Base-by-base conservation (phyloP, 2,888 invertebrate species). In the Mellilla xanthometata region DNA sequence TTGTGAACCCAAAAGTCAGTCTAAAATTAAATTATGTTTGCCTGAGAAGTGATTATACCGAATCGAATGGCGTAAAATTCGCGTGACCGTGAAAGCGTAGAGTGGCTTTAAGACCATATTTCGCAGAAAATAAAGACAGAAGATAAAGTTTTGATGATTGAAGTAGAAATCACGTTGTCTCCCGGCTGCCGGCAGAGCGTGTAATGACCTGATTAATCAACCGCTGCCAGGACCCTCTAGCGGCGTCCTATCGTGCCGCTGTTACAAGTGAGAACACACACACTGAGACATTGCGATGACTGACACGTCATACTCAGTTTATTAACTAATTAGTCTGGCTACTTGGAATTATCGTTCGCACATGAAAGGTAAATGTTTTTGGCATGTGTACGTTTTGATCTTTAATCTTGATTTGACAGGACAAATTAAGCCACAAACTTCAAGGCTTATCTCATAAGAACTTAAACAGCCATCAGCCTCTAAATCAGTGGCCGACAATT, bases 141-240 rank as follows among this genome's bases (percentile, higher is more conserved):
- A 19, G 15, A 19, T 19, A 6, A 5, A 19, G 11, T 19, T 19
- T 19, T 3, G 15, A 5, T 5, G 6, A 19, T 3, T 19, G 6
- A 19, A 19, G 6, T 19, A 19, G 15, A 19, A 19, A 19, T 5
- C 4, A 19, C 6, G 7, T n/a, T 5, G 24, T 24, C 24, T 24
- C 24, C 32, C 22, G 24, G 9, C 15, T 39, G 2, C 3, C 4
- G 6, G 6, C 9, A 28, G 28, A 11, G 11, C 15, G 5, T 10
- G 11, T 32, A 22, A 15, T 32, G 32, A 22, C 19, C 11, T 22
- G 32, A 22, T 32, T 22, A 32, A 22, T 32, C 32, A 12, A 7
- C 6, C 32, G 11, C 8, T 22, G 32, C 24, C n/a, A n/a, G n/a
- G n/a, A n/a, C n/a, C n/a, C 4, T 22, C n/a, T n/a, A 19, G 3